Evolutionary conservation across 2,888 invertebrate species (phyloP).

Genomic region (Camptogramma bilineatum): DNA sequence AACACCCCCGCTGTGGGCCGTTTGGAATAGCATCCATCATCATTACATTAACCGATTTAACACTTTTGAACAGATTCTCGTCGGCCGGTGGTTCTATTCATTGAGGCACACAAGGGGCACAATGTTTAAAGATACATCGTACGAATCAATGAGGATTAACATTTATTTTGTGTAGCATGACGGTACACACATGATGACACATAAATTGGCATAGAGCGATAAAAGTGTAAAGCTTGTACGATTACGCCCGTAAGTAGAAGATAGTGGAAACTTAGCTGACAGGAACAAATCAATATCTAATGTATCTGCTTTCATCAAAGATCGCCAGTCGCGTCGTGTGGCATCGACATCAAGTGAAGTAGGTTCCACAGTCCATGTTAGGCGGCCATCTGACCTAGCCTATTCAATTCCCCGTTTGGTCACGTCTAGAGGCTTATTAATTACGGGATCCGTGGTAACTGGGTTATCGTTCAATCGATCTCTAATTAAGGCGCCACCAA

Average conservation of each 20-base stretch:
- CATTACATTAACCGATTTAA: slow-evolving; percentile 86
- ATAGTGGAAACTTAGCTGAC: not conserved
- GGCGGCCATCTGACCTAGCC: slow-evolving; percentile 62
- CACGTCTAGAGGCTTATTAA: slow-evolving; percentile 65
- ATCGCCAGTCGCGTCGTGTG: not conserved
- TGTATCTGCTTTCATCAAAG: not conserved
- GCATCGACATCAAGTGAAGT: slow-evolving; percentile 56
- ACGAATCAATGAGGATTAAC: slow-evolving; percentile 41
- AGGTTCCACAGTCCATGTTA: slow-evolving; percentile 62
- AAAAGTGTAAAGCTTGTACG: not conserved
- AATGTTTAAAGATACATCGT: slow-evolving; percentile 50
- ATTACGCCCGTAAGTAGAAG: not conserved
- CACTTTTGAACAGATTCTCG: slow-evolving; percentile 83
- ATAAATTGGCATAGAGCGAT: too few species aligned
- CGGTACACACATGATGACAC: slow-evolving; percentile 32
- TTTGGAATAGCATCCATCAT: slow-evolving; percentile 83
- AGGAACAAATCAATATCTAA: not conserved
- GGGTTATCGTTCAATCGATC: slow-evolving; percentile 63
- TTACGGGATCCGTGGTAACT: slow-evolving; percentile 65
- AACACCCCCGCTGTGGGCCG: slow-evolving; percentile 85
- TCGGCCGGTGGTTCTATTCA: slow-evolving; percentile 66
- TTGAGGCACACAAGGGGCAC: slow-evolving; percentile 50
- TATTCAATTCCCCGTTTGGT: slow-evolving; percentile 67
- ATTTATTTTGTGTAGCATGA: slow-evolving; percentile 49
- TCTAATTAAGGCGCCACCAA: slow-evolving; percentile 58